Evolutionary conservation across 1,140 invertebrate genomes (phyloP), one percentile per base, ranked within the genome.

Genomic region (Drosophila mojavensis): DNA sequence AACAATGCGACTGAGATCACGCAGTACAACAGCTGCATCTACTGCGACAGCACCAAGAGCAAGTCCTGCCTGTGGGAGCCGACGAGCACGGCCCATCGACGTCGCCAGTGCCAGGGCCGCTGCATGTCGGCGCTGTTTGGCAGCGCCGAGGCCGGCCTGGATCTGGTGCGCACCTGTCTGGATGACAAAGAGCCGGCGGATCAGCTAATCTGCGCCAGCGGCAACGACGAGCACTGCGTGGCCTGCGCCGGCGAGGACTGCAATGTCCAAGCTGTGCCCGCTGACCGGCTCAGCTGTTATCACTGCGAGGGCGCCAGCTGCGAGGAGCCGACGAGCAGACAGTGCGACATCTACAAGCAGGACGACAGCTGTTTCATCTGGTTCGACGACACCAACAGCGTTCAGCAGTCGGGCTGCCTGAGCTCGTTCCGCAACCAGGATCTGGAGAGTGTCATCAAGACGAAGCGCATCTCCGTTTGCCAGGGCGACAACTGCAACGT

Each of bases 41-140:
- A 92, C 63, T 92, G 91, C 30, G 76, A 92, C 65, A 78, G 88
- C 30, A 59, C 62, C 56, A 88, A 90, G 65, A 64, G 83, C 17
- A 6, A 65, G 0, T 47, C 63, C 1, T 92, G 91, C 17, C 41
- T 92, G 9, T 71, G 47, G 63, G 58, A 79, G 1, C 84, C 91
- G 0, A 28, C 24, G 0, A 86, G 61, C 15, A 0, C 33, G 4
- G 5, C 17, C 0, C 90, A 79, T 58, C 81, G 65, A 54, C 73
- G 70, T 0, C 81, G 91, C n/a, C 64, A 75, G 36, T 92, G 91
- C 45, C 88, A 90, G 26, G 88, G 91, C 11, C 51, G 66, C 9
- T 92, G 91, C 39, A 92, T 92, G 91, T 78, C 79, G 0, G 88
- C 91, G 3, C 63, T 92, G 3, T 90, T 90, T n/a, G 81, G 73